These are phyloP conservation scores for Pangasius macronema DNA, from an alignment of 2,797 vertebrate species.

Conservation along the genomic window DNA sequence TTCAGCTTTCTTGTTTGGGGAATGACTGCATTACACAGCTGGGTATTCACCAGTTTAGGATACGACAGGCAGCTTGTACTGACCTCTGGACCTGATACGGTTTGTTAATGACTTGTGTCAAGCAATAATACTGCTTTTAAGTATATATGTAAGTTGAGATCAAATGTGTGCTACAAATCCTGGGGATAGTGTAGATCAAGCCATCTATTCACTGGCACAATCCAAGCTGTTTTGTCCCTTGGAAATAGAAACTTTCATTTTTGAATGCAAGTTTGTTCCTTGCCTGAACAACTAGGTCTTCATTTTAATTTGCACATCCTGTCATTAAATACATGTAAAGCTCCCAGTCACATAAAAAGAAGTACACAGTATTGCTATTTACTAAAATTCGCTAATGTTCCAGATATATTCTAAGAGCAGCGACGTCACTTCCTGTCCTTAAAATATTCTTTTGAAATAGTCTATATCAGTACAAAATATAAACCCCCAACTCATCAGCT, in stretches of 20 bases:
- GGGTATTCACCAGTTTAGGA: not conserved
- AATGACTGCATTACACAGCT: too few relatives aligned
- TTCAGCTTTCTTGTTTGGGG: not conserved
- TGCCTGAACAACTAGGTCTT: not conserved
- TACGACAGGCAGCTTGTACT: not conserved
- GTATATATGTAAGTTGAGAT: not conserved
- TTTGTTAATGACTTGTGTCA: not conserved
- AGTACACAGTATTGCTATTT: not conserved
- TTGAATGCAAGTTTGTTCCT: not conserved
- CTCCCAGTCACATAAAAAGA: not conserved
- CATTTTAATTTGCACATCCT: not conserved
- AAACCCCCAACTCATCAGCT: not conserved
- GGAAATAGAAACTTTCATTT: not conserved
- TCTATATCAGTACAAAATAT: not conserved
- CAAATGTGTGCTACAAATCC: not conserved
- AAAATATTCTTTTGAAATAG: not conserved
- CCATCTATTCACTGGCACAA: not conserved
- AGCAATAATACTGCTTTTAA: not conserved
- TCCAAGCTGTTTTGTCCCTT: not conserved
- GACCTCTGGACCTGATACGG: not conserved
- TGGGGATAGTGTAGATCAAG: not conserved
- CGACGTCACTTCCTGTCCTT: not conserved
- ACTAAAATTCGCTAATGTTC: not conserved
- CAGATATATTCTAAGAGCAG: not conserved
- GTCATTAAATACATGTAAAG: not conserved